These are phyloP conservation scores for Drosophila monieri DNA, from an alignment of 2,888 invertebrate species.

Conservation along the genomic window DNA sequence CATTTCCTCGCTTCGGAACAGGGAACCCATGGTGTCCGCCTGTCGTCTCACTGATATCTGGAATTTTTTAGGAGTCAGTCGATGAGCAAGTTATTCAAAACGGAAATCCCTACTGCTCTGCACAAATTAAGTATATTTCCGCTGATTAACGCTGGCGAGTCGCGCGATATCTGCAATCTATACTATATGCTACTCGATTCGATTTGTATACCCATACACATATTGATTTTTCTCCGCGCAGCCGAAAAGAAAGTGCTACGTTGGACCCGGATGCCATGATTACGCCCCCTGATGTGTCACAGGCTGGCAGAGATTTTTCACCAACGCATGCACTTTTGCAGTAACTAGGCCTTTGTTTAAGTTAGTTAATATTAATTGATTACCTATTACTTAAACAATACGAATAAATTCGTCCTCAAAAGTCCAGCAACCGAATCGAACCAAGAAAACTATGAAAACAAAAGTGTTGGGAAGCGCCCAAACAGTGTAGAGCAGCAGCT, in stretches of 20 bases:
- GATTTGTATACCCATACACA: slow-evolving; percentile 48
- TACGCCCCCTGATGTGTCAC: neutral
- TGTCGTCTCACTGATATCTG: slow-evolving; percentile 29
- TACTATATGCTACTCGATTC: slow-evolving; percentile 30
- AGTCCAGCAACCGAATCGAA: slow-evolving; percentile 17
- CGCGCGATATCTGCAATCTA: slow-evolving; percentile 29
- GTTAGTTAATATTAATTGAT: neutral
- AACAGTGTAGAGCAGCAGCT: neutral
- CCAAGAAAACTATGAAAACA: slow-evolving; percentile 13
- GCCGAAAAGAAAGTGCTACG: slow-evolving; percentile 68
- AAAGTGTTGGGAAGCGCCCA: slow-evolving; percentile 1
- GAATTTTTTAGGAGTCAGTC: neutral
- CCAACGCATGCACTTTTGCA: neutral
- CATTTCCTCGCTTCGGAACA: slow-evolving; percentile 99
- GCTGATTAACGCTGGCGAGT: slow-evolving; percentile 7
- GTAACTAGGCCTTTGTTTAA: neutral
- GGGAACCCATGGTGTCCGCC: slow-evolving; percentile 89
- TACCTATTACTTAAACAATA: slow-evolving; percentile 37
- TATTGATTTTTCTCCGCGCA: slow-evolving; percentile 67
- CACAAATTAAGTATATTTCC: neutral
- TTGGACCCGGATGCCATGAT: slow-evolving; percentile 37
- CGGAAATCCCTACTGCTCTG: neutral
- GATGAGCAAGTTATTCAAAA: slow-evolving; percentile 19
- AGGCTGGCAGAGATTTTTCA: neutral
- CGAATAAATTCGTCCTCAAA: slow-evolving; percentile 30